Evolutionary conservation across 2,113 vertebrate species (phyloP).

Genomic region (Illadopsis cleaveri): DNA sequence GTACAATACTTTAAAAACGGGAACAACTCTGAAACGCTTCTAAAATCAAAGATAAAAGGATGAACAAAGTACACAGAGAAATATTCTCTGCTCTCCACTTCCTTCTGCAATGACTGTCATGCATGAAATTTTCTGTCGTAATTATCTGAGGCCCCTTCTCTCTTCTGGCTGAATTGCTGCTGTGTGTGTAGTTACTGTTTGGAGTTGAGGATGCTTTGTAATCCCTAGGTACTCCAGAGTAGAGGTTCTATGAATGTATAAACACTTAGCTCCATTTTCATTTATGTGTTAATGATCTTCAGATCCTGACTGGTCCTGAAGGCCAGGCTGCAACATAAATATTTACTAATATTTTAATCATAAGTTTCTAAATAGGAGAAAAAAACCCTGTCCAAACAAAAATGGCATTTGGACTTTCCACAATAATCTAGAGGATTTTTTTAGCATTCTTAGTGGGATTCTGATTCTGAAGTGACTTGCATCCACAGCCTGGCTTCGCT

Average conservation of each 20-base stretch:
- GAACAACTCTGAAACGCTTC: background rate
- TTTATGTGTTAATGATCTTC: background rate
- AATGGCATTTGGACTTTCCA: background rate
- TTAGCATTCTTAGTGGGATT: background rate
- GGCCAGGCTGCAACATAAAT: background rate
- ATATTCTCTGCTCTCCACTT: background rate
- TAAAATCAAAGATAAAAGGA: background rate
- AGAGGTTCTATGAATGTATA: background rate
- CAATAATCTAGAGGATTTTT: background rate
- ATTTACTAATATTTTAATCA: background rate
- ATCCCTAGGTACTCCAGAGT: background rate
- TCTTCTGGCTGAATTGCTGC: background rate
- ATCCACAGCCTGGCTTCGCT: background rate
- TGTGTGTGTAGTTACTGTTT: background rate
- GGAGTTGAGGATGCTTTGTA: background rate
- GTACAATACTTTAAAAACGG: background rate
- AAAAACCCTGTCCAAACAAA: fast-evolving
- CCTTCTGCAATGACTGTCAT: background rate
- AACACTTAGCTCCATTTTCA: background rate
- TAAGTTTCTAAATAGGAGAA: background rate
- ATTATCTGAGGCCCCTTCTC: background rate
- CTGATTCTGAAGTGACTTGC: background rate
- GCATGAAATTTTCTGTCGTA: background rate
- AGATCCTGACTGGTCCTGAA: background rate
- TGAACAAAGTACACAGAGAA: background rate